These are phyloP conservation scores for Trematomus bernacchii DNA, from an alignment of 2,797 vertebrate genomes.

Conservation along the genomic window DNA sequence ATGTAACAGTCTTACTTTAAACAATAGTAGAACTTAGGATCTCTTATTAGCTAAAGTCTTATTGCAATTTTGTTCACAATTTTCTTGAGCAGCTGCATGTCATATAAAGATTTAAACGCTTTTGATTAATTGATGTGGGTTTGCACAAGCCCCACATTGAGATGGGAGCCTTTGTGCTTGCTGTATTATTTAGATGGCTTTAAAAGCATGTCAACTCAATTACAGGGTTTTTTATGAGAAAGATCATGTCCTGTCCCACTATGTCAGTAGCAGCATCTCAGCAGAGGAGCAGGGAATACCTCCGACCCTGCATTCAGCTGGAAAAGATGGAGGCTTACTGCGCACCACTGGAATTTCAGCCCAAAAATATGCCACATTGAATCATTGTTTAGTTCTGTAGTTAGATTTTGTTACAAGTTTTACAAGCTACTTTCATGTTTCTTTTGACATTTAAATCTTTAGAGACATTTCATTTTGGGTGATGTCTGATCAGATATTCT, in stretches of 20 bases:
- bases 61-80: conserved; percentile 3
- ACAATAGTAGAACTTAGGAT: not conserved
- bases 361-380: conserved; percentile 7
- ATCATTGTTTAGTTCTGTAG: conserved; percentile 20
- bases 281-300: conserved; percentile 32
- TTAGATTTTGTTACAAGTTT: conserved; percentile 19
- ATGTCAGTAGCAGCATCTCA: conserved; percentile 57
- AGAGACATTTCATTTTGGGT: not conserved
- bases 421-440: conserved; percentile 10
- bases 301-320: conserved; percentile 4
- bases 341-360: not conserved
- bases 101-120: conserved; percentile 73
- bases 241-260: conserved; percentile 67
- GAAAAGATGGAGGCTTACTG: conserved; percentile 6
- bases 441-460: conserved; percentile 27
- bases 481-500: conserved; percentile 18
- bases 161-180: conserved; percentile 55
- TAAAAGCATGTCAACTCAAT: conserved; percentile 85
- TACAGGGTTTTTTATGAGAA: conserved; percentile 75
- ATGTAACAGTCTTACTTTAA: not conserved
- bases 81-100: conserved; percentile 45
- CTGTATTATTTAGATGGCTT: conserved; percentile 81
- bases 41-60: conserved; percentile 5
- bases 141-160: conserved; percentile 68
- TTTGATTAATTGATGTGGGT: conserved; percentile 81